A percentile compares a stretch with the other conserved stretches of the same genome.
Evolutionary conservation across 2,797 vertebrate genomes (phyloP).

Genomic region (Anomalospiza imberbis): DNA sequence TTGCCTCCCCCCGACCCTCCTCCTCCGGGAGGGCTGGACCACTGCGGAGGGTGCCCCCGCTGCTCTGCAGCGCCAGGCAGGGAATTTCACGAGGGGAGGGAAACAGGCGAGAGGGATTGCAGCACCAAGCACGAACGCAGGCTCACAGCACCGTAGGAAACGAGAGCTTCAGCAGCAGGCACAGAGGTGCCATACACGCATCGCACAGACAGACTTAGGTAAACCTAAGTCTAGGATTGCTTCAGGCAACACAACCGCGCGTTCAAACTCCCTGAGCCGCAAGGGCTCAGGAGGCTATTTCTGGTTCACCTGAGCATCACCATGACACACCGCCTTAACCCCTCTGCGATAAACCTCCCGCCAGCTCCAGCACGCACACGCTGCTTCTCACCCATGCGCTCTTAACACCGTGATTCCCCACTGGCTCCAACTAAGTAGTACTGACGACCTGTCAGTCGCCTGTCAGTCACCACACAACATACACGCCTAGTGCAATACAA

Average conservation of each 20-base stretch:
- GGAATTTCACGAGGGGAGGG: too few relatives aligned
- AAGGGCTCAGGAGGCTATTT: background rate
- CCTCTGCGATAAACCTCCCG: background rate
- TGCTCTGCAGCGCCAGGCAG: background rate
- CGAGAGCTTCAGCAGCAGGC: too few relatives aligned
- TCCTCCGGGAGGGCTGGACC: background rate
- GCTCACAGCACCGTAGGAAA: fast-evolving
- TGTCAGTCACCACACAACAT: background rate
- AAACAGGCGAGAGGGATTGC: fast-evolving
- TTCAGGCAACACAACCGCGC: background rate
- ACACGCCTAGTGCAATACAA: background rate
- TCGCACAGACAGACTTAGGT: background rate
- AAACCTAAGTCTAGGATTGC: background rate
- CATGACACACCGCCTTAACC: fast-evolving
- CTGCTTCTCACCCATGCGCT: background rate
- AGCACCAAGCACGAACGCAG: fast-evolving
- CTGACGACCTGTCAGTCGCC: background rate
- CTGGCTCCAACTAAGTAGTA: background rate
- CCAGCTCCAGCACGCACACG: background rate
- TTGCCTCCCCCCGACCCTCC: too few relatives aligned
- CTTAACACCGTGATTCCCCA: fast-evolving
- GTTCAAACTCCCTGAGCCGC: background rate
- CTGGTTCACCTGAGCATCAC: background rate
- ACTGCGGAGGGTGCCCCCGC: background rate
- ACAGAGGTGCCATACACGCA: fast-evolving